A percentile compares a stretch with the other conserved stretches of the same genome.
Evolutionary conservation across 2,113 vertebrate genomes (phyloP).

Genomic region (Heterochromis multidens): DNA sequence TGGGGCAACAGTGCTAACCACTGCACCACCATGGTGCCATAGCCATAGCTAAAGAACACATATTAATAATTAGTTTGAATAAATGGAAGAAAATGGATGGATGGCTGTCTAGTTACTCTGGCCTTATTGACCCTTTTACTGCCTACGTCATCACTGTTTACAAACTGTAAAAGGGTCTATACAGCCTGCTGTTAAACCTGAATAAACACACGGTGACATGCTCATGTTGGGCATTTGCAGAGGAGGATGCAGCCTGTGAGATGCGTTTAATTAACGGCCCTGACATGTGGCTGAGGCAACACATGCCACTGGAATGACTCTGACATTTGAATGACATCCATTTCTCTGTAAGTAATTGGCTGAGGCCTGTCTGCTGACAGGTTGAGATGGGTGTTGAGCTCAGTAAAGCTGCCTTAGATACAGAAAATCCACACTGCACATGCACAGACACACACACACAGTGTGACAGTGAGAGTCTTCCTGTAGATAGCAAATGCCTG

Average conservation of each 20-base stretch:
- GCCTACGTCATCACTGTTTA: too few species aligned
- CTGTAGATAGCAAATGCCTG: not conserved
- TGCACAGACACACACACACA: not conserved
- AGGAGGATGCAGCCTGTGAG: not conserved
- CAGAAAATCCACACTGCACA: not conserved
- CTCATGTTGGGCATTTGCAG: not conserved
- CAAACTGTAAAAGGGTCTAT: too few species aligned
- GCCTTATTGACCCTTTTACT: too few species aligned
- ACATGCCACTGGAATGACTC: conserved; percentile 10
- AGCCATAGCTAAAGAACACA: too few species aligned
- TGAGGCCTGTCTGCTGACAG: conserved; percentile 1
- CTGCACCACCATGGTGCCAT: too few species aligned
- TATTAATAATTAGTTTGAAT: not conserved
- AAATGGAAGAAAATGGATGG: too few species aligned
- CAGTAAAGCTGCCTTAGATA: not conserved
- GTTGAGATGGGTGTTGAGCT: conserved; percentile 14
- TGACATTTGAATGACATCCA: conserved; percentile 61
- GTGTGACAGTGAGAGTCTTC: not conserved
- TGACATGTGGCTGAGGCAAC: conserved; percentile 2
- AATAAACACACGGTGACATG: not conserved
- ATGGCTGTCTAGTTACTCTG: not conserved
- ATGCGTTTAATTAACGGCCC: conserved; percentile 27
- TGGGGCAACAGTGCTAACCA: too few species aligned
- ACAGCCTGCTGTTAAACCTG: not conserved
- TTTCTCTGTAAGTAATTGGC: conserved; percentile 52